Evolutionary conservation across 1,140 invertebrate genomes (phyloP).

Genomic region (Drosophila arawakana): DNA sequence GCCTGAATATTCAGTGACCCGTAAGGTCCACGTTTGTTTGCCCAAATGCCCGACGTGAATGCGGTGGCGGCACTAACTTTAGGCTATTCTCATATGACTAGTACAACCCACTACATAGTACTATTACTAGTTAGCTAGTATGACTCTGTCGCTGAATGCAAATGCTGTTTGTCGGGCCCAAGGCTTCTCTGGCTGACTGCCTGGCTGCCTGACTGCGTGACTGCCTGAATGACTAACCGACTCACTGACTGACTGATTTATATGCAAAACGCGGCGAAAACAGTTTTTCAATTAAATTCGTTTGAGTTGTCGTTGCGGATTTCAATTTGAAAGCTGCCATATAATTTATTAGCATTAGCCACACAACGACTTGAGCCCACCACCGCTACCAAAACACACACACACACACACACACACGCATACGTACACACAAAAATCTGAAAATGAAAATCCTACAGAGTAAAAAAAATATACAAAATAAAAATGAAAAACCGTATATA

Average conservation of each 20-base stretch:
- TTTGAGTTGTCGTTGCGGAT: constrained; percentile 78
- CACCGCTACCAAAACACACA: constrained; percentile 3
- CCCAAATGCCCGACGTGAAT: constrained; percentile 69
- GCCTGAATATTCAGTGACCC: constrained; percentile 76
- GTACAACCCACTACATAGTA: not conserved
- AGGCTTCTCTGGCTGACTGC: constrained; percentile 26
- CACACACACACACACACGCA: not conserved
- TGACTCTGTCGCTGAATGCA: constrained; percentile 34
- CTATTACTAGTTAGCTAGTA: constrained; percentile 6
- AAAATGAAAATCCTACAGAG: constrained; percentile 14
- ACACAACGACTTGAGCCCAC: constrained; percentile 62
- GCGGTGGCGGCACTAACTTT: constrained; percentile 52
- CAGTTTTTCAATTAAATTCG: constrained; percentile 82
- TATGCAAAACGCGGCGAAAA: constrained; percentile 77
- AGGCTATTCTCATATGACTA: constrained; percentile 27
- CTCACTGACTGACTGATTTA: constrained; percentile 62
- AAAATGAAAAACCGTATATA: constrained; percentile 39
- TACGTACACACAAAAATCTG: constrained; percentile 9
- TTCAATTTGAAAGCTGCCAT: constrained; percentile 79
- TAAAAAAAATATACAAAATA: constrained; percentile 14
- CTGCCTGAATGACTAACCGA: constrained; percentile 31
- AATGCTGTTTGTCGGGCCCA: constrained; percentile 51
- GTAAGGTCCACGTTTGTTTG: constrained; percentile 76
- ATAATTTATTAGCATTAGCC: constrained; percentile 82
- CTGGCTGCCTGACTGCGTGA: constrained; percentile 1